Conservation (phyloP, 1,140 invertebrate species). For the Oedothorax gibbosus region DNA sequence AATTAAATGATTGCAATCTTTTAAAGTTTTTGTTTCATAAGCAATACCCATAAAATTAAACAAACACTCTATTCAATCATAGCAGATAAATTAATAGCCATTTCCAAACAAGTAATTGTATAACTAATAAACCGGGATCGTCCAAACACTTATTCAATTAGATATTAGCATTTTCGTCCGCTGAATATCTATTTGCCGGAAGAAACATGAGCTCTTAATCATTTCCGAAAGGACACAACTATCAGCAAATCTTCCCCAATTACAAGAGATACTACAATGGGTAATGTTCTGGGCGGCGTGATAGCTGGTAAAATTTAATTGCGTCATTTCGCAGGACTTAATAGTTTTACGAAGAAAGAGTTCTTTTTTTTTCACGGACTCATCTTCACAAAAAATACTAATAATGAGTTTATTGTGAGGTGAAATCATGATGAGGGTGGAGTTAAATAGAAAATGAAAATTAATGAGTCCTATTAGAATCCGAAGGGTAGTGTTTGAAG, state of each 20-base stretch:
- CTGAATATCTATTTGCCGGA: slow-evolving; percentile 3
- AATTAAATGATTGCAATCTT: no score
- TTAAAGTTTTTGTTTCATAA: no score
- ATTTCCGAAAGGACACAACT: slow-evolving; percentile 15
- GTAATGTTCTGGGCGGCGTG: not conserved
- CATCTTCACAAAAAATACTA: slow-evolving; percentile 31
- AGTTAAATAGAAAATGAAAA: slow-evolving; percentile 55
- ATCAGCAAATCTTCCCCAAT: slow-evolving; percentile 40
- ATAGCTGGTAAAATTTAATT: slow-evolving; percentile 48
- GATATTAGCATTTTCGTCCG: slow-evolving; percentile 5
- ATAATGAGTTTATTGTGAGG: slow-evolving; percentile 31
- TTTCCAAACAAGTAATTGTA: no score
- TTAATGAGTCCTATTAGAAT: slow-evolving; percentile 60
- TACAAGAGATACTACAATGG: slow-evolving; percentile 25
- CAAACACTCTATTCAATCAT: no score
- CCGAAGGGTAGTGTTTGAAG: slow-evolving; percentile 36
- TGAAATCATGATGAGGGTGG: slow-evolving; percentile 42
- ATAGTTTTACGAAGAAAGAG: not conserved
- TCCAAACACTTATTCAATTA: slow-evolving; percentile 5
- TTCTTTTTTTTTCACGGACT: slow-evolving; percentile 8
- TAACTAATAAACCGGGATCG: no score
- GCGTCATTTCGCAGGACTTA: slow-evolving; percentile 12
- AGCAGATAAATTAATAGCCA: no score
- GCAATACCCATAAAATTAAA: no score
- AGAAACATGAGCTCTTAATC: slow-evolving; percentile 20